These are phyloP conservation scores for Leuctra nigra DNA, from an alignment of 2,888 invertebrate species.

Conservation along the genomic window DNA sequence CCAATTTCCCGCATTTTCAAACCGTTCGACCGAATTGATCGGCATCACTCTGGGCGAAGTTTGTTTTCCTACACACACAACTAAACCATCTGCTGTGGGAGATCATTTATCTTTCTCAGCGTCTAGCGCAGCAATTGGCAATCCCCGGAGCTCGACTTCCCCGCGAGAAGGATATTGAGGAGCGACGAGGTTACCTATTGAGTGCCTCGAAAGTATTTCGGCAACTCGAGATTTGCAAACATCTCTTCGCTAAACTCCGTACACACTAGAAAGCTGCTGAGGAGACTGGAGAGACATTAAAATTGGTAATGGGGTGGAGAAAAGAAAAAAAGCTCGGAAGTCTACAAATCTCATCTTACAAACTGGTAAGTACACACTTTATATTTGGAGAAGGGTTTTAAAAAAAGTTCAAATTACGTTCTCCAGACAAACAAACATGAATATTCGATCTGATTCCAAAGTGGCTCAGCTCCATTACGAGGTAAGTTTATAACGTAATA, in stretches of 20 bases:
- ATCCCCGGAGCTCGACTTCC: neutral
- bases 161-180: neutral
- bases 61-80: conserved; percentile 9
- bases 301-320: neutral
- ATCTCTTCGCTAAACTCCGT: too few species aligned
- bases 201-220: neutral
- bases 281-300: neutral
- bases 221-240: neutral
- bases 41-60: conserved; percentile 7
- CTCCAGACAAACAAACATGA: conserved; percentile 1
- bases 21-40: conserved; percentile 13
- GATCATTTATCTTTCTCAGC: conserved; percentile 23
- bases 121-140: conserved; percentile 8
- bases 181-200: neutral
- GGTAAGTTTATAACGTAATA: neutral
- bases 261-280: neutral
- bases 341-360: conserved; percentile 2
- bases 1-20: conserved; percentile 16
- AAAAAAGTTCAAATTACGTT: neutral
- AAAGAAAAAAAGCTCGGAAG: neutral
- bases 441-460: too few species aligned
- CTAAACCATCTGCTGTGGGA: conserved; percentile 13
- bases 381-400: neutral
- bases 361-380: conserved; percentile 4
- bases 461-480: conserved; percentile 1